Base-by-base conservation (phyloP, 2,797 vertebrate genomes). In the Masticophis lateralis region DNA sequence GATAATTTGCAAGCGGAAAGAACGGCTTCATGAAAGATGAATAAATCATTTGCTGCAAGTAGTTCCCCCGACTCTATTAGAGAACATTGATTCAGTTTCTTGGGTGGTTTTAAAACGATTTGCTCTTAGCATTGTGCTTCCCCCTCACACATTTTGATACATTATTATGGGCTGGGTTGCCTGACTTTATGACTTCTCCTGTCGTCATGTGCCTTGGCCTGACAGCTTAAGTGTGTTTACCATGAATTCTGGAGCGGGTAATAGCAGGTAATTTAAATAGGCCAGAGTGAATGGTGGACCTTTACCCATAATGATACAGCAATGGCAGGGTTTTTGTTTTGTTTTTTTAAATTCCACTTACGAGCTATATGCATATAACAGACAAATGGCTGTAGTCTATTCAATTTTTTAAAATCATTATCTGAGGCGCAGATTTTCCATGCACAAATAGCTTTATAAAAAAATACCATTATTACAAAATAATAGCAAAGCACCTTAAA, bases 151-250 rank as follows among this genome's bases (percentile, higher is more conserved):
- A 96, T 97, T 96, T 96, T 97, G 95, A 97, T 97, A 96, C 94
- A 97, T 97, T 97, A 96, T 97, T 97, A 96, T 97, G 95, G 95
- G 96, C 94, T 97, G 96, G 74, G 93, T 95, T 93, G 95, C 92
- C 95, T 95, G 96, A 90, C 94, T 97, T 97, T 97, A 97, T 66
- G 97, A 96, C 96, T 97, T 95, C 83, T 96, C 93, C 97, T 94
- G 96, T 95, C 94, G 92, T 92, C 93, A 61, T 95, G 95, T 97
- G 96, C 95, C 86, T 96, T 92, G 93, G 92, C 94, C 51, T 97
- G 97, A 97, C 97, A 97, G 96, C 93, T 97, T 97, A 97, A 97
- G 97, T 96, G 96, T 97, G 96, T 96, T 97, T 96, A 94, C 92
- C 95, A 94, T 95, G 96, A 96, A 94, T 96, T 96, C 95, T 96